Percentiles rank a stretch among this genome's conserved stretches.
Evolutionary conservation across 1,140 invertebrate species (phyloP).

Genomic region (Ostrea denselamellosa): DNA sequence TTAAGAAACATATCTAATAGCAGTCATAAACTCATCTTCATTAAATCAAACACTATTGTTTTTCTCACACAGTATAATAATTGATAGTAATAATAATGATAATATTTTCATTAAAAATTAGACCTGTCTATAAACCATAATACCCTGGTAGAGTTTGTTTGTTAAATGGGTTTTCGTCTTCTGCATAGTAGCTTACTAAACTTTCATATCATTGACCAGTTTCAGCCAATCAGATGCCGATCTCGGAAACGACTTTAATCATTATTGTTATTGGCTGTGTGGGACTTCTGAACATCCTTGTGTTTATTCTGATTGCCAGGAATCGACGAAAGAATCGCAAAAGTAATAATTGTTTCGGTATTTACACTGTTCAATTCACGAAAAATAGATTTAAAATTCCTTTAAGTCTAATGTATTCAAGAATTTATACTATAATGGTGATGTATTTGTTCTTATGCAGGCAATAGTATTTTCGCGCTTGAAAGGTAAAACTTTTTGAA

Average conservation of each 20-base stretch:
- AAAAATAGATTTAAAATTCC: background rate
- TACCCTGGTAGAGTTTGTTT: too few relatives aligned
- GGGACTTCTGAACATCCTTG: background rate
- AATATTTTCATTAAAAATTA: too few relatives aligned
- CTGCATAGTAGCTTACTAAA: too few relatives aligned
- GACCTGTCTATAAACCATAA: too few relatives aligned
- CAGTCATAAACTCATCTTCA: too few relatives aligned
- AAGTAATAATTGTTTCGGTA: background rate
- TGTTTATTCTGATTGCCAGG: background rate
- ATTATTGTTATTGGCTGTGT: background rate
- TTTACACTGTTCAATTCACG: background rate
- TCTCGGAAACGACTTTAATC: background rate
- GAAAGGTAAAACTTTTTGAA: background rate
- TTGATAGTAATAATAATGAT: too few relatives aligned
- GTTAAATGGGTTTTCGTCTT: too few relatives aligned
- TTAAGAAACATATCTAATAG: too few relatives aligned
- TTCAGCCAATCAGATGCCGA: background rate
- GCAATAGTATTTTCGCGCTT: background rate
- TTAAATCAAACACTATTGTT: too few relatives aligned
- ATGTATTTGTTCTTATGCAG: background rate
- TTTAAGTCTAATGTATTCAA: background rate
- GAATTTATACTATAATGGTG: background rate
- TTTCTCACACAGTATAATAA: too few relatives aligned
- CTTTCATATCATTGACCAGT: background rate
- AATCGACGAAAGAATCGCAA: background rate